Evolutionary conservation across 2,797 vertebrate genomes (phyloP).

Genomic region (Scyliorhinus canicula): DNA sequence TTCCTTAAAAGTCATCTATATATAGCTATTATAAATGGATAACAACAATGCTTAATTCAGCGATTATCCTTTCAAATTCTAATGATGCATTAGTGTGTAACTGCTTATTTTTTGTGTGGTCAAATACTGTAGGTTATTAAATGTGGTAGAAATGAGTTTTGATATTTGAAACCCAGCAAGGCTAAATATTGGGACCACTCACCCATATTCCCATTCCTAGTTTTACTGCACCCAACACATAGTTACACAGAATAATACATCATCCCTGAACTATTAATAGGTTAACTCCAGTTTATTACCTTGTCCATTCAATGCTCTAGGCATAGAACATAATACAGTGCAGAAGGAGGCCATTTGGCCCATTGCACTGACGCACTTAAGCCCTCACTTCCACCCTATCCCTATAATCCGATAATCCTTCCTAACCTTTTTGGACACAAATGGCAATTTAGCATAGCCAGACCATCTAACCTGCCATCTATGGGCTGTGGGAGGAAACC

Average conservation of each 20-base stretch:
- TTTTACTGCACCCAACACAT: background rate
- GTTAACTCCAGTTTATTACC: background rate
- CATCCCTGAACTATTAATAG: background rate
- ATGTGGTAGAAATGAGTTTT: background rate
- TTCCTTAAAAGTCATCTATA: conserved; percentile 14
- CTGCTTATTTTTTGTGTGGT: background rate
- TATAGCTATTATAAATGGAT: conserved; percentile 23
- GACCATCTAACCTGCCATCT: too few species aligned
- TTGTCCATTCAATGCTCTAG: background rate
- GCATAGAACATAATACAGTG: too few species aligned
- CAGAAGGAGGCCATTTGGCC: too few species aligned
- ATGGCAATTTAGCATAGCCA: too few species aligned
- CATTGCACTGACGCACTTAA: too few species aligned
- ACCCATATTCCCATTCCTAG: background rate
- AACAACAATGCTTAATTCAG: conserved; percentile 8
- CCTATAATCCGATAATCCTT: too few species aligned
- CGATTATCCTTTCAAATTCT: conserved; percentile 13
- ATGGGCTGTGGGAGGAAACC: too few species aligned
- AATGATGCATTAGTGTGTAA: background rate
- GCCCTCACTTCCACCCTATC: too few species aligned
- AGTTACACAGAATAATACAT: background rate
- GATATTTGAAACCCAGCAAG: background rate
- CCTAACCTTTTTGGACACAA: too few species aligned
- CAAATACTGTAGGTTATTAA: background rate
- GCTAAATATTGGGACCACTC: background rate